These are phyloP conservation scores for Ovis canadensis DNA, from an alignment of 2,113 vertebrate genomes.

Conservation along the genomic window DNA sequence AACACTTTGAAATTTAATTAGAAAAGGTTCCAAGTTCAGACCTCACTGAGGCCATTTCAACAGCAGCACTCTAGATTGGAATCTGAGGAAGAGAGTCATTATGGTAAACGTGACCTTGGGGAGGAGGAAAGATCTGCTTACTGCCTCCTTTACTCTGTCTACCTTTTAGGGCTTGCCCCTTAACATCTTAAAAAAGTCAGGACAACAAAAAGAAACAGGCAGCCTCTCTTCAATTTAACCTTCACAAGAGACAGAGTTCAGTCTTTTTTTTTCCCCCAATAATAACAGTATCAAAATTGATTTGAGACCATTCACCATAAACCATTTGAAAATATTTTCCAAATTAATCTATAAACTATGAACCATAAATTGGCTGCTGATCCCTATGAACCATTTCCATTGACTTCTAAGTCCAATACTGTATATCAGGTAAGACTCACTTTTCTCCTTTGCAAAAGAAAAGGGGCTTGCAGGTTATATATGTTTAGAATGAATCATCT, in stretches of 20 bases:
- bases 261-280: constrained; percentile 24
- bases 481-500: constrained; percentile 62
- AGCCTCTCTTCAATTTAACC: constrained; percentile 23
- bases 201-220: background rate
- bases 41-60: constrained; percentile 61
- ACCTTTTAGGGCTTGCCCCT: background rate
- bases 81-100: background rate
- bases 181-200: constrained; percentile 11
- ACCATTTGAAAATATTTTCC: constrained; percentile 49
- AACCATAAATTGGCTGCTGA: constrained; percentile 22
- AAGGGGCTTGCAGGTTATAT: background rate
- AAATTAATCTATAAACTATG: constrained; percentile 59
- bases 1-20: constrained; percentile 73
- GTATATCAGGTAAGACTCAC: constrained; percentile 37
- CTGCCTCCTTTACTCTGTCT: background rate
- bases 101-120: constrained; percentile 46
- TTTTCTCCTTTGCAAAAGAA: background rate
- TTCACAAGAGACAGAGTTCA: constrained; percentile 35
- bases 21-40: constrained; percentile 72
- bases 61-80: constrained; percentile 8
- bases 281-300: constrained; percentile 41
- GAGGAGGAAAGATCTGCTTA: background rate
- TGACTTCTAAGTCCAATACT: constrained; percentile 50
- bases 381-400: constrained; percentile 20
- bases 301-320: constrained; percentile 37